Base-by-base conservation (phyloP, 2,113 vertebrate genomes). In the Phalacrocorax carbo region DNA sequence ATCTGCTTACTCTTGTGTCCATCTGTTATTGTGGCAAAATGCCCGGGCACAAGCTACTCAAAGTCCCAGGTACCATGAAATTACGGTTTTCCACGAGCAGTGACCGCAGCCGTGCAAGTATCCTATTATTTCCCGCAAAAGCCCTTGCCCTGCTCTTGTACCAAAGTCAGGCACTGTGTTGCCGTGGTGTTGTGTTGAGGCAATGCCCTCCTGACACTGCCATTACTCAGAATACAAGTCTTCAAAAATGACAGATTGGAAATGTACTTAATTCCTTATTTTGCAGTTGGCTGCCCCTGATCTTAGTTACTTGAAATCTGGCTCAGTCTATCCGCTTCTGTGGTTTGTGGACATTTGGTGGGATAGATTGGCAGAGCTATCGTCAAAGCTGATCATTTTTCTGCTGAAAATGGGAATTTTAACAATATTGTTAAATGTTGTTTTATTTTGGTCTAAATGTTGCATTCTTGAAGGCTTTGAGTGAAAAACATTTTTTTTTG, bases 21-120 rank as follows among this genome's bases (percentile, higher is more conserved):
- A 85, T 96, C 98, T 98, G 98, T 73, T 54, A 52, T 10, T 1
- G 18, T 81, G 97, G 97, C 96, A 78, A 46, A 23, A 4, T 27
- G 96, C 98, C 97, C 72, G 19, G 72, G 75, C 70, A 86, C 32
- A 66, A 91, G 86, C 88, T 82, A 64, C 70, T 80, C 58, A 76
- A 46, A 80, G 38, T 86, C 83, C 49, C 40, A 44, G 73, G 23
- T 51, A 73, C 57, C 49, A 71, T 61, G 34, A 19, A 73, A 94
- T 36, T 5, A 30, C 2, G 51, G 5, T 49, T 75, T 71, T 80
- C 76, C 60, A 64, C 0, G 3, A 95, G 85, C 82, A 55, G 65
- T 3, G 30, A 57, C 36, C 44, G 65, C 40, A 71, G 64, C 30
- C 7, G 3, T 61, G 55, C 88, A 69, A 90, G 88, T 4, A 64